A percentile compares a stretch with the other conserved stretches of the same genome.
Evolutionary conservation across 2,888 invertebrate genomes (phyloP).

Genomic region (Patella ulyssiponensis): DNA sequence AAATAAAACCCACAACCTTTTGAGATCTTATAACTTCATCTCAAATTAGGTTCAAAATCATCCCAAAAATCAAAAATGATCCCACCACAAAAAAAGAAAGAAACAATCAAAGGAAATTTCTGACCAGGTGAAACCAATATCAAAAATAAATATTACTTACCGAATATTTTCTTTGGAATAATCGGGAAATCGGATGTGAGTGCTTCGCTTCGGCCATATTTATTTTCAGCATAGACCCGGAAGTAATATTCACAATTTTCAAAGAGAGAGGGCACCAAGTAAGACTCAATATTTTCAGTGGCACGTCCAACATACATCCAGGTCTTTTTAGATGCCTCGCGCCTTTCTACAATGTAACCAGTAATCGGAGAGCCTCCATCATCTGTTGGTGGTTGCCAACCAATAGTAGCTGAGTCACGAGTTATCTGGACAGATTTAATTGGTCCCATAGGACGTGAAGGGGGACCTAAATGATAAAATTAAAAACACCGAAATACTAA

Average conservation of each 20-base stretch:
- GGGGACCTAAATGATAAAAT: constrained; percentile 55
- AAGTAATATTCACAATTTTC: constrained; percentile 88
- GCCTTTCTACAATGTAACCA: constrained; percentile 66
- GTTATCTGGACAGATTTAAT: constrained; percentile 65
- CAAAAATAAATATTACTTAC: constrained; percentile 40
- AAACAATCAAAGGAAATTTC: too few relatives aligned
- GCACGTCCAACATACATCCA: constrained; percentile 65
- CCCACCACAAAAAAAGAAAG: too few relatives aligned
- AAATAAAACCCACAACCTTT: too few relatives aligned
- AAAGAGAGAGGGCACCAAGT: constrained; percentile 75
- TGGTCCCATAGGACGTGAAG: constrained; percentile 66
- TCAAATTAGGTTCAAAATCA: too few relatives aligned
- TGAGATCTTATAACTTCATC: too few relatives aligned
- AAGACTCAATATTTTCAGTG: constrained; percentile 52
- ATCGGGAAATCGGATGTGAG: constrained; percentile 81
- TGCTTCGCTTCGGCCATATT: constrained; percentile 85
- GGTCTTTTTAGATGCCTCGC: constrained; percentile 62
- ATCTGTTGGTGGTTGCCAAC: constrained; percentile 71
- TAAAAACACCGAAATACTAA: constrained; percentile 3
- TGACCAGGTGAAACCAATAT: too few relatives aligned
- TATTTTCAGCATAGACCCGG: constrained; percentile 88
- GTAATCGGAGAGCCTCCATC: constrained; percentile 71
- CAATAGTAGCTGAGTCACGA: constrained; percentile 67
- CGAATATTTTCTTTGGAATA: constrained; percentile 77
- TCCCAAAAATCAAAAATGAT: too few relatives aligned